phyloP scores from a whole-genome alignment of 2,797 vertebrate species.

The Alca torda region DNA sequence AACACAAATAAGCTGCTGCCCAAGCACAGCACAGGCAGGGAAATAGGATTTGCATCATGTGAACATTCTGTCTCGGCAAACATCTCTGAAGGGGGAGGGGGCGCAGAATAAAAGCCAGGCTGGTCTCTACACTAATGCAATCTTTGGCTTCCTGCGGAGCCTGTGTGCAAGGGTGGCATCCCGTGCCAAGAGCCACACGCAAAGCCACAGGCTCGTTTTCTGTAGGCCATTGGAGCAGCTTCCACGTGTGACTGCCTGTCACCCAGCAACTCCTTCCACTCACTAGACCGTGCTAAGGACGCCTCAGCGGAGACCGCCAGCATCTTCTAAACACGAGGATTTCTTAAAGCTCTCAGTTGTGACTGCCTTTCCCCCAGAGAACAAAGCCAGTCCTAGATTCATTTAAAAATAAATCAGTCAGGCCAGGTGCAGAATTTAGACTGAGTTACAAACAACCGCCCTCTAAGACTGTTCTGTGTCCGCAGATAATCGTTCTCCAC shows the following conservation, averaged over 20 bases:
- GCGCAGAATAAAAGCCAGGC: background rate
- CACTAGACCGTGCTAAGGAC: background rate
- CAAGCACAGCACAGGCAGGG: background rate
- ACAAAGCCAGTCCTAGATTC: background rate
- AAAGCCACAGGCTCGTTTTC: background rate
- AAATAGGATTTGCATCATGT: background rate
- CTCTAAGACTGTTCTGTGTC: background rate
- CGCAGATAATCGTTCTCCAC: background rate
- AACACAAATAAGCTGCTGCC: constrained; percentile 2
- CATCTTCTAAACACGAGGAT: background rate
- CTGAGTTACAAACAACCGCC: background rate
- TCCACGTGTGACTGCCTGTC: constrained; percentile 1
- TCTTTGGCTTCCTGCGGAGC: background rate
- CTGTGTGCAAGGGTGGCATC: background rate
- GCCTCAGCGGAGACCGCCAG: background rate
- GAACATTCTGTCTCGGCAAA: background rate
- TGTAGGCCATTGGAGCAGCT: background rate
- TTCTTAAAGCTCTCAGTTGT: background rate
- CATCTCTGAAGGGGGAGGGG: background rate
- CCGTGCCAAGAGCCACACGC: background rate
- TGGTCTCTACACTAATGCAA: background rate
- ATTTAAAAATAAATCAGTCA: background rate
- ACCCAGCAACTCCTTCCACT: constrained; percentile 4
- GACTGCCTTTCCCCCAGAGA: background rate
- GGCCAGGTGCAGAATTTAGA: background rate